Percentiles rank a stretch among this genome's conserved stretches.
These are phyloP conservation scores for Pandemis cinnamomeana DNA, from an alignment of 2,888 invertebrate genomes.

Conservation along the genomic window DNA sequence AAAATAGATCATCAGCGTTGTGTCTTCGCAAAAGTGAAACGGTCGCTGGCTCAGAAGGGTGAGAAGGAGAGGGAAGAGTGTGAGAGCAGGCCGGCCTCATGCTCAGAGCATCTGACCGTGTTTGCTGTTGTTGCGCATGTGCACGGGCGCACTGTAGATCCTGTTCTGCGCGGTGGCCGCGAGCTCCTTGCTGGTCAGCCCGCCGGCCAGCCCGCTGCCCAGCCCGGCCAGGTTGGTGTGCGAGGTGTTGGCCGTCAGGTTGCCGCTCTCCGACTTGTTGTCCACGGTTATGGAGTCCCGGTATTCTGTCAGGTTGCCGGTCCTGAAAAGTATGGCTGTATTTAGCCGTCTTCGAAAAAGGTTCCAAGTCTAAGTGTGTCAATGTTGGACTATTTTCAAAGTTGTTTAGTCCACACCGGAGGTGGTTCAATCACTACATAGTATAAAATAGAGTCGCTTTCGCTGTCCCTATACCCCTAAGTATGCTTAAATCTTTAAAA, in stretches of 20 bases:
- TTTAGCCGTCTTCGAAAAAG: not conserved
- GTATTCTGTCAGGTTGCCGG: constrained; percentile 70
- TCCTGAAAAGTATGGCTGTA: constrained; percentile 52
- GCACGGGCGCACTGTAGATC: constrained; percentile 79
- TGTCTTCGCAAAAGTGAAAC: too few relatives aligned
- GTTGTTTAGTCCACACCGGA: too few relatives aligned
- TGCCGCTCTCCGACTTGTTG: constrained; percentile 77
- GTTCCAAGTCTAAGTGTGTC: too few relatives aligned
- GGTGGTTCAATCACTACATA: too few relatives aligned
- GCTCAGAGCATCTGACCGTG: constrained; percentile 58
- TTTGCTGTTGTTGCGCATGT: constrained; percentile 76
- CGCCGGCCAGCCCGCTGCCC: constrained; percentile 54
- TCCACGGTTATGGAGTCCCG: constrained; percentile 76
- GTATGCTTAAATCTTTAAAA: too few relatives aligned
- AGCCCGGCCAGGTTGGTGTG: constrained; percentile 72
- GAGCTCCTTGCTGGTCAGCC: constrained; percentile 60
- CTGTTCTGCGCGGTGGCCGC: constrained; percentile 66
- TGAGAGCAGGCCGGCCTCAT: too few relatives aligned
- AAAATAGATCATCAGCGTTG: too few relatives aligned
- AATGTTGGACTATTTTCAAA: too few relatives aligned
- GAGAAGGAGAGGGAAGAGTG: too few relatives aligned
- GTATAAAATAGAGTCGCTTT: too few relatives aligned
- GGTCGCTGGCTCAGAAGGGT: too few relatives aligned
- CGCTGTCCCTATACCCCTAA: too few relatives aligned
- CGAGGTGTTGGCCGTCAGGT: constrained; percentile 72